Evolutionary conservation across 2,888 invertebrate genomes (phyloP).

Genomic region (Parnassius glacialis): DNA sequence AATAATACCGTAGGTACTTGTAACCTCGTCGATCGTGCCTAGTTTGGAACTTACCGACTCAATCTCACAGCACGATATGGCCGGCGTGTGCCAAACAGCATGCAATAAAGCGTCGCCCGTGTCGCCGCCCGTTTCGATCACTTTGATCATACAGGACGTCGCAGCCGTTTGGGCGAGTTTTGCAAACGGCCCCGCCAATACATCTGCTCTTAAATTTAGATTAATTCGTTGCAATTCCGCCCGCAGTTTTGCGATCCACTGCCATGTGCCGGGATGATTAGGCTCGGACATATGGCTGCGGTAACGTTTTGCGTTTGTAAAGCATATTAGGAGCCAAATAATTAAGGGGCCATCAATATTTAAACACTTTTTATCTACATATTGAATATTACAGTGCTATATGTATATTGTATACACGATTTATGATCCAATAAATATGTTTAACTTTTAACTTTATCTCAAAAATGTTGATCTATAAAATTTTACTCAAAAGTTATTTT

Average conservation of each 20-base stretch:
- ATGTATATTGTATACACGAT: too few species aligned
- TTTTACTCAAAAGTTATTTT: too few species aligned
- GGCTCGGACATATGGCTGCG: not conserved
- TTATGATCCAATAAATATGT: too few species aligned
- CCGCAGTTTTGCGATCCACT: not conserved
- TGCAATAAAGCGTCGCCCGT: conserved; percentile 21
- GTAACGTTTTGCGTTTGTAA: not conserved
- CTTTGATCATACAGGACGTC: conserved; percentile 24
- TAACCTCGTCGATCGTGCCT: conserved; percentile 7
- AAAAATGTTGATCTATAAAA: too few species aligned
- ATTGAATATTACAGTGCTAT: too few species aligned
- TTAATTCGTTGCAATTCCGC: conserved; percentile 7
- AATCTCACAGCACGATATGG: conserved; percentile 18
- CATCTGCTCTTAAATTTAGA: conserved; percentile 11
- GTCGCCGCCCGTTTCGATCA: conserved; percentile 17
- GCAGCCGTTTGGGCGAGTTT: conserved; percentile 13
- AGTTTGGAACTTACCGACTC: conserved; percentile 12
- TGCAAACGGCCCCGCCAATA: conserved; percentile 14
- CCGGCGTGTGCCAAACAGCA: conserved; percentile 26
- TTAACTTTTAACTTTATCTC: too few species aligned
- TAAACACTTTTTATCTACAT: too few species aligned
- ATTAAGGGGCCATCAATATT: too few species aligned
- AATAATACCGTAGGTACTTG: conserved; percentile 7
- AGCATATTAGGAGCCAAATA: not conserved
- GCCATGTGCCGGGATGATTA: not conserved